Evolutionary conservation across 2,888 invertebrate genomes (phyloP), one percentile per base, ranked within the genome.

Genomic region (Erpobdella octoculata): DNA sequence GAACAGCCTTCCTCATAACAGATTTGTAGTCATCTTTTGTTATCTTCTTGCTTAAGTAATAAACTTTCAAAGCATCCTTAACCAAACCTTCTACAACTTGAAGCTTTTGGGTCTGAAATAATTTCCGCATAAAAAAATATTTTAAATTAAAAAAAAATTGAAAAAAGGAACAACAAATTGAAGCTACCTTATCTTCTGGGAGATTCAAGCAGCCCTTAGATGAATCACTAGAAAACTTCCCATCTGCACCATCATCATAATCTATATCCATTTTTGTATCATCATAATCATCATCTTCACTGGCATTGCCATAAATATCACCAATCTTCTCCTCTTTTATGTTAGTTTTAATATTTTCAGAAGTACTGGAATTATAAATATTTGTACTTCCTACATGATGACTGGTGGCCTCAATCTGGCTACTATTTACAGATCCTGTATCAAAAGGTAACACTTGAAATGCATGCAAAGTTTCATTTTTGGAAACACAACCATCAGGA

Each of bases 11-110:
- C 36, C 21, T 69, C 69, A 69, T 69, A n/a, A 69, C 37, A 36
- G 33, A 58, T 69, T 69, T 69, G 58, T 69, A 69, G n/a, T 69
- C 48, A 3, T 69, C 35, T 31, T 69, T 69, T 35, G 18, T 48
- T 6, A 69, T 69, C 58, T 69, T n/a, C 35, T 53, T 69, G 69
- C 35, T 25, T 18, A 58, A n/a, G 69, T 69, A 69, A 36, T 48
- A 58, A 4, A 58, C 35, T 33, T 58, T 69, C 21, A 69, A 31
- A 58, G 36, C 58, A 12, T 58, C 28, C n/a, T 46, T 28, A 28
- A 69, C 35, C 58, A 58, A 35, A 12, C 18, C 35, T 31, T 69
- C 67, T 2, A 41, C 28, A n/a, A n/a, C 38, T 46, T 37, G 31
- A 12, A 67, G 46, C n/a, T n/a, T 67, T 67, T 67, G 31, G 3